phyloP scores from a whole-genome alignment of 2,113 vertebrate species.

The Bufo gargarizans region DNA sequence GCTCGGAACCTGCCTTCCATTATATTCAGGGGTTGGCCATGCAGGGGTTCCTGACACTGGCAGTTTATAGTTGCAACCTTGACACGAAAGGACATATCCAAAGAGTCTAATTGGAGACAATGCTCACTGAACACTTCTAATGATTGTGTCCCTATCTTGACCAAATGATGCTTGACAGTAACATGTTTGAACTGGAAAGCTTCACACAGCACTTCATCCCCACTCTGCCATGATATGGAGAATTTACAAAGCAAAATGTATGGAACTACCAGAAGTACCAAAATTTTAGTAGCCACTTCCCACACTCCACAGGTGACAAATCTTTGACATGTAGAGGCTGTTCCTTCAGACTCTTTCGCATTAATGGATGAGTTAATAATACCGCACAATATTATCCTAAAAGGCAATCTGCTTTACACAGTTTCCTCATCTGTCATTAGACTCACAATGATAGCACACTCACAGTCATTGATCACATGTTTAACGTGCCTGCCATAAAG shows the following conservation, averaged over 20 bases:
- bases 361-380: neutral
- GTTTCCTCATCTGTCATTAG: conserved; percentile 47
- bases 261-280: neutral
- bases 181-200: neutral
- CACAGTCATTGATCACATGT: conserved; percentile 34
- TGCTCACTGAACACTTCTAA: neutral
- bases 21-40: too few species aligned
- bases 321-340: neutral
- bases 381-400: neutral
- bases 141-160: neutral
- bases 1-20: too few species aligned
- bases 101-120: neutral
- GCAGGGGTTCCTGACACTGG: too few species aligned
- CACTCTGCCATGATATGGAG: neutral
- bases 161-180: neutral
- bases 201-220: neutral
- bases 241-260: neutral
- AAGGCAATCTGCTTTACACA: conserved; percentile 29
- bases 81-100: too few species aligned
- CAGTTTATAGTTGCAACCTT: too few species aligned
- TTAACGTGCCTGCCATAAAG: conserved; percentile 59
- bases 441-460: conserved; percentile 51
- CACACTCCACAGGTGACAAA: neutral
- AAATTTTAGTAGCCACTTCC: neutral
- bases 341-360: neutral